Evolutionary conservation across 2,888 invertebrate species (phyloP).

Genomic region (Acleris emargana): DNA sequence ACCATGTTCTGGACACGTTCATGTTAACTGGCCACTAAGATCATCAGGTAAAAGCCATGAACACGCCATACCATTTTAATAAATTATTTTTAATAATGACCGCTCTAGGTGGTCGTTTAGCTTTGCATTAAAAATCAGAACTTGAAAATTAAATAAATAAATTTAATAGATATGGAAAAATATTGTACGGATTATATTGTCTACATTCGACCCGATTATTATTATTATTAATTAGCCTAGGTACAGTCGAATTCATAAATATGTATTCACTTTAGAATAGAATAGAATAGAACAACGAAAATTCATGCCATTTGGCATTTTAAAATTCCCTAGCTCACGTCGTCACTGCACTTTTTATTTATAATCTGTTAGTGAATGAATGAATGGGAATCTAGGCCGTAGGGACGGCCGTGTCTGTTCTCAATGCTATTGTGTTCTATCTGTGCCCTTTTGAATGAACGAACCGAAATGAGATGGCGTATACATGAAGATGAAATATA

Average conservation of each 20-base stretch:
- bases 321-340: slow-evolving; percentile 8
- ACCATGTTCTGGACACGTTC: slow-evolving; percentile 8
- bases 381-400: slow-evolving; percentile 32
- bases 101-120: slow-evolving; percentile 12
- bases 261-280: too few species aligned
- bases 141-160: neutral
- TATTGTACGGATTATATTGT: too few species aligned
- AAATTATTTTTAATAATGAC: slow-evolving; percentile 23
- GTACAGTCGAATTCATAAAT: too few species aligned
- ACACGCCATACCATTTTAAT: slow-evolving; percentile 29
- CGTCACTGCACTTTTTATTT: slow-evolving; percentile 32
- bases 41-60: slow-evolving; percentile 16
- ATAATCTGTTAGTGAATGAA: slow-evolving; percentile 32
- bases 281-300: too few species aligned
- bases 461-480: too few species aligned
- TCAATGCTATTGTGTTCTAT: slow-evolving; percentile 18
- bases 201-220: too few species aligned
- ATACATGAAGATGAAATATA: too few species aligned
- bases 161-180: too few species aligned
- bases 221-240: too few species aligned
- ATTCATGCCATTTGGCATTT: slow-evolving; percentile 16
- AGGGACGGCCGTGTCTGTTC: slow-evolving; percentile 23
- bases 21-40: slow-evolving; percentile 31
- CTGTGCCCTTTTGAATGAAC: slow-evolving; percentile 11
- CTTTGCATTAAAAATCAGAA: neutral